These are phyloP conservation scores for Melozone crissalis DNA, from an alignment of 2,113 vertebrate genomes.

Conservation along the genomic window DNA sequence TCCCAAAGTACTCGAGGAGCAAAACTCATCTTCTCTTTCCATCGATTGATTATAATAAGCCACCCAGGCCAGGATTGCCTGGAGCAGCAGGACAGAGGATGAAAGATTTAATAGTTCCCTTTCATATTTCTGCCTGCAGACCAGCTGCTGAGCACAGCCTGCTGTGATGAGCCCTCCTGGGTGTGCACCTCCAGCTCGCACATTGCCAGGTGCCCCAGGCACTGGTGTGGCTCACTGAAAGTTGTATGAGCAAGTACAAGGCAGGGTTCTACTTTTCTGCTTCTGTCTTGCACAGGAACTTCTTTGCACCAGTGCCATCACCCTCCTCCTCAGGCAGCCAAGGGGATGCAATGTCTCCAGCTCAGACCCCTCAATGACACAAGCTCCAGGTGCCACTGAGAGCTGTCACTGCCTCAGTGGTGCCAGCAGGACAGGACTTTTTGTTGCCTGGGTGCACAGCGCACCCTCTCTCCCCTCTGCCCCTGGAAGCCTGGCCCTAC, in stretches of 20 bases:
- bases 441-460: background rate
- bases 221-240: background rate
- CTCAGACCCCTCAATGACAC: accelerated
- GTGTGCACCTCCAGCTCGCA: background rate
- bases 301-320: background rate
- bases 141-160: background rate
- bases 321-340: background rate
- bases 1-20: background rate
- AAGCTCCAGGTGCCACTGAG: background rate
- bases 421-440: background rate
- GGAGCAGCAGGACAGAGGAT: slow-evolving; percentile 4
- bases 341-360: background rate
- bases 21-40: background rate
- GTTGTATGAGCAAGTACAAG: background rate
- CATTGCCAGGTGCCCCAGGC: background rate
- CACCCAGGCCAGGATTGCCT: background rate
- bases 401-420: background rate
- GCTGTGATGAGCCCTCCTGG: background rate
- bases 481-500: background rate
- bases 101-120: slow-evolving; percentile 7
- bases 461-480: background rate
- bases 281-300: background rate
- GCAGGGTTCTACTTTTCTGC: background rate
- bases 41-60: background rate
- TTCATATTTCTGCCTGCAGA: background rate